These are phyloP conservation scores for Actinostola sp. DNA, from an alignment of 92 coral and sea anemone genomes.

Conservation along the genomic window DNA sequence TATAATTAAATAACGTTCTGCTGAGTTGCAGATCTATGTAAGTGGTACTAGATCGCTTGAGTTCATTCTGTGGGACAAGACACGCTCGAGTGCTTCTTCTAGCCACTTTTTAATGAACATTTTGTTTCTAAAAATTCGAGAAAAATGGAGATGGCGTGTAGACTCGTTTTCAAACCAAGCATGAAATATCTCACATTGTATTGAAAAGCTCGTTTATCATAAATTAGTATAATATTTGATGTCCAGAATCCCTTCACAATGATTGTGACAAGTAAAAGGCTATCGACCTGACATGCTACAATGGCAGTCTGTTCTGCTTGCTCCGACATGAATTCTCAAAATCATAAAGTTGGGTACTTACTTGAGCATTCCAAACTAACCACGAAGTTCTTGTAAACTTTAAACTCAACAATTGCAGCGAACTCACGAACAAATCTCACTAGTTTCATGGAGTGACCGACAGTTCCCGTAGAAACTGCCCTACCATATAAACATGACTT, in stretches of 20 bases:
- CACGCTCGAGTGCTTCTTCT: background rate
- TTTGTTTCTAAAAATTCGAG: conserved; percentile 11
- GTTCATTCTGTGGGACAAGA: conserved; percentile 10
- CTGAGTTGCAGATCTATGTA: background rate
- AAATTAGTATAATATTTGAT: conserved; percentile 15
- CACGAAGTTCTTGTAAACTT: background rate
- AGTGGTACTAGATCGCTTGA: conserved; percentile 1
- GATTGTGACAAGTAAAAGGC: conserved; percentile 3
- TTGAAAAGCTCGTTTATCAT: conserved; percentile 8
- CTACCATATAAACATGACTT: conserved; percentile 4
- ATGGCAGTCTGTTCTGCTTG: background rate
- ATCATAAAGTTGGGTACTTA: conserved; percentile 5
- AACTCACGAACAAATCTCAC: background rate
- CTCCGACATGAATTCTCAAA: background rate
- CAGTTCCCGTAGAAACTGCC: conserved; percentile 34
- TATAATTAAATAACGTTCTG: background rate
- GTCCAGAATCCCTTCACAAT: conserved; percentile 20
- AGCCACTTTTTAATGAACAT: background rate
- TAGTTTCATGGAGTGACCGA: conserved; percentile 3
- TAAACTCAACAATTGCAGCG: background rate
- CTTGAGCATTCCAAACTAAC: background rate
- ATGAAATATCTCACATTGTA: conserved; percentile 19
- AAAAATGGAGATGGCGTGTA: background rate
- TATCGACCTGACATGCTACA: conserved; percentile 27
- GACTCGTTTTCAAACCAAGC: conserved; percentile 3